phyloP scores from a whole-genome alignment of 2,888 invertebrate genomes.

The Pharmacophagus antenor region DNA sequence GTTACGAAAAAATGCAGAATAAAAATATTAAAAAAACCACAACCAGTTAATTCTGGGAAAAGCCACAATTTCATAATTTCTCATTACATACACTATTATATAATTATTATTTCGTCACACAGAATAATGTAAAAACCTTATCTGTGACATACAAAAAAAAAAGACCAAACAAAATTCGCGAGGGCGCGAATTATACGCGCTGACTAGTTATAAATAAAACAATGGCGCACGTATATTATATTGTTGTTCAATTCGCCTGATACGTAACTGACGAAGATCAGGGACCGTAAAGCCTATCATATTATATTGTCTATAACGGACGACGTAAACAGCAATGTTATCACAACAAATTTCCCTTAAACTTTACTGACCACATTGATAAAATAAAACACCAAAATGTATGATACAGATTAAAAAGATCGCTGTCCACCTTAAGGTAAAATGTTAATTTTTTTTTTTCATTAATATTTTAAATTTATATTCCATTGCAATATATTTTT shows the following conservation, averaged over 20 bases:
- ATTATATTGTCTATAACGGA: not conserved
- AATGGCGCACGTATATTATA: slow-evolving; percentile 6
- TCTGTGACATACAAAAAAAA: slow-evolving; percentile 6
- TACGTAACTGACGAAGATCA: too few relatives aligned
- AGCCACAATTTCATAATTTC: not conserved
- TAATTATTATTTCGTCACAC: not conserved
- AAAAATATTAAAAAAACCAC: slow-evolving; percentile 12
- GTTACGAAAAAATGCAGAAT: slow-evolving; percentile 5
- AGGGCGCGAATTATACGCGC: slow-evolving; percentile 13
- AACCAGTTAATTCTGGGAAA: slow-evolving; percentile 16
- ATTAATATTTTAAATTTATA: not conserved
- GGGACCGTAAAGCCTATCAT: too few relatives aligned
- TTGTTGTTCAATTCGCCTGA: too few relatives aligned
- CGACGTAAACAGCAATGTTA: not conserved
- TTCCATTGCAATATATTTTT: not conserved
- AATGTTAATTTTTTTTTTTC: not conserved
- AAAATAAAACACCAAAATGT: not conserved
- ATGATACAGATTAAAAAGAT: slow-evolving; percentile 1
- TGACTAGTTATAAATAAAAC: slow-evolving; percentile 19
- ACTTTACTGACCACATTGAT: not conserved
- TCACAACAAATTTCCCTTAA: not conserved
- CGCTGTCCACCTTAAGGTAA: slow-evolving; percentile 3
- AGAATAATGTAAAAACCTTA: not conserved
- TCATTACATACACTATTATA: not conserved
- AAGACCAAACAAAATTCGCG: not conserved